Evolutionary conservation across 2,888 invertebrate species (phyloP), one percentile per base, ranked within the genome.

Genomic region (Xylota segnis): DNA sequence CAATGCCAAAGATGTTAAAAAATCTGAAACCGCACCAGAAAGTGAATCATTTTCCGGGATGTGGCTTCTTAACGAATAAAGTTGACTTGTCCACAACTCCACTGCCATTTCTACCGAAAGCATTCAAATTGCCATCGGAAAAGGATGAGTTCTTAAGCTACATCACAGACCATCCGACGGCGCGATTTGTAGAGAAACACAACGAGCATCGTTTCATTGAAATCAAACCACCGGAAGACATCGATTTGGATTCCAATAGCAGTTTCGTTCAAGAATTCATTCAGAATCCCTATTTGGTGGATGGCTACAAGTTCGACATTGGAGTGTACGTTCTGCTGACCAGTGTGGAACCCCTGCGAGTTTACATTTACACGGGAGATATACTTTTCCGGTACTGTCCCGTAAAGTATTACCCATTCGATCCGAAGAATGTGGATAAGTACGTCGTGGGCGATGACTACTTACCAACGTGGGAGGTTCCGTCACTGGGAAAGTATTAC

Each of bases 401-500:
- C 0, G 94, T 94, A 1, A 95, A 96, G 89, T 99, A 99, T 92
- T 94, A 98, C 91, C 99, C 99, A 0, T 98, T 99, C 89, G 96
- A 99, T 92, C 93, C 96, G 0, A 92, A 93, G 2, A 94, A 95
- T 89, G 90, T 96, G 34, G 95, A 98, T 89, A 98, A 98, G 90
- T 99, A 99, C 90, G 97, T 99, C 0, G 96, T 99, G 0, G 97
- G 96, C 0, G 98, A 98, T 91, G 96, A 98, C 90, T 99, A 99
- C 91, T 93, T 97, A 50, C 99, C 99, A 0, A 96, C 96, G 9
- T 99, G 99, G 99, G 94, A 98, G 91, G 96, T 99, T 6, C 96
- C 97, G 0, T 95, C 96, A 0, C 91, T 97, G 47, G 94, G 94
- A 16, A 94, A 95, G 87, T 95, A 95, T 82, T 96, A 96, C 90